These are phyloP conservation scores for Colossoma macropomum DNA, from an alignment of 2,113 vertebrate species.

Conservation along the genomic window DNA sequence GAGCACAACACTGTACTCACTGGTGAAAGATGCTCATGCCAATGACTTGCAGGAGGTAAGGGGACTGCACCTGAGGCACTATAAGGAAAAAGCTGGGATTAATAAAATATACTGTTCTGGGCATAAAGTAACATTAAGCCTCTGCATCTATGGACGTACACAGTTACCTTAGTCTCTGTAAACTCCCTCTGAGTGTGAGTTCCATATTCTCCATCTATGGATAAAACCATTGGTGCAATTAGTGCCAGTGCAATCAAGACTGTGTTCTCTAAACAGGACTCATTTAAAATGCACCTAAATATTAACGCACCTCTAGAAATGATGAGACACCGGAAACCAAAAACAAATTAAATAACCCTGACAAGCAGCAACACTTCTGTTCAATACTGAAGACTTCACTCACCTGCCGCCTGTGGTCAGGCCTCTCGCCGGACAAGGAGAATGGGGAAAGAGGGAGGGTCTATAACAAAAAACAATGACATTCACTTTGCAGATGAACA, in stretches of 20 bases:
- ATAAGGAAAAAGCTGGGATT: not conserved
- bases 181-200: constrained; percentile 66
- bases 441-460: constrained; percentile 73
- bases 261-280: not conserved
- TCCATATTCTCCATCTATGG: constrained; percentile 77
- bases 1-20: constrained; percentile 60
- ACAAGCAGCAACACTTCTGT: not conserved
- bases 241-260: constrained; percentile 17
- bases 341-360: not conserved
- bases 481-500: not conserved
- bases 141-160: not conserved
- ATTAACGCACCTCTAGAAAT: not conserved
- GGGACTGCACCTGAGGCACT: constrained; percentile 71
- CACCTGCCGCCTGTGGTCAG: constrained; percentile 77
- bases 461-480: constrained; percentile 52
- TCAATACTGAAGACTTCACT: constrained; percentile 20
- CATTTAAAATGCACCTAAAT: not conserved
- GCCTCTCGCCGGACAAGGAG: constrained; percentile 68
- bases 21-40: constrained; percentile 69
- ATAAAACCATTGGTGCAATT: constrained; percentile 40
- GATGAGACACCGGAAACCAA: too few relatives aligned
- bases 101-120: not conserved
- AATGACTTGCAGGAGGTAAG: constrained; percentile 70
- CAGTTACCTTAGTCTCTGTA: constrained; percentile 72
- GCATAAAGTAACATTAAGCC: too few relatives aligned